phyloP scores from a whole-genome alignment of 2,113 vertebrate genomes.

The Piprites chloris region DNA sequence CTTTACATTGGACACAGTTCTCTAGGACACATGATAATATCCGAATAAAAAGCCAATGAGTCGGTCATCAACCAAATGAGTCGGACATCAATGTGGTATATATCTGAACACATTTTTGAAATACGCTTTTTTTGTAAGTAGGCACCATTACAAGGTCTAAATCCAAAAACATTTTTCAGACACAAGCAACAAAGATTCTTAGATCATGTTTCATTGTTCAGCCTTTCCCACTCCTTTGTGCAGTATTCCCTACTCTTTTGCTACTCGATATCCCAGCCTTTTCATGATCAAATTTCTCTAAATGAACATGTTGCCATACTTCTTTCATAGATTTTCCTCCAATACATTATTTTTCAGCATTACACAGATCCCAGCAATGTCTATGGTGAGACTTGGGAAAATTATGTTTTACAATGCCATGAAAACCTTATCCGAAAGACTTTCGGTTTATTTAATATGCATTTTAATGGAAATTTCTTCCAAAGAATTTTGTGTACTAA shows the following conservation, averaged over 20 bases:
- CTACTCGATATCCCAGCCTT: not conserved
- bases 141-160: not conserved
- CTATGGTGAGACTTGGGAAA: not conserved
- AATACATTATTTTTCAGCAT: not conserved
- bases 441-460: not conserved
- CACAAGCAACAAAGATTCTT: not conserved
- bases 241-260: not conserved
- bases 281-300: not conserved
- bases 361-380: not conserved
- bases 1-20: not conserved
- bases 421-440: not conserved
- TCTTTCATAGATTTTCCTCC: not conserved
- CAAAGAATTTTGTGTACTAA: not conserved
- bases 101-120: not conserved
- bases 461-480: not conserved
- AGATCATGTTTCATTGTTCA: not conserved
- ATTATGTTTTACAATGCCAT: not conserved
- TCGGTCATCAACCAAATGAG: rapidly evolving
- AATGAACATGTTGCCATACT: not conserved
- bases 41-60: not conserved
- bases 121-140: not conserved
- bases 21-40: not conserved
- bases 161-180: not conserved
- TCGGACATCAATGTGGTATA: rapidly evolving
- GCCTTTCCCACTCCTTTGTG: not conserved